Conservation (phyloP, 2,113 vertebrate genomes). For the Passer montanus region DNA sequence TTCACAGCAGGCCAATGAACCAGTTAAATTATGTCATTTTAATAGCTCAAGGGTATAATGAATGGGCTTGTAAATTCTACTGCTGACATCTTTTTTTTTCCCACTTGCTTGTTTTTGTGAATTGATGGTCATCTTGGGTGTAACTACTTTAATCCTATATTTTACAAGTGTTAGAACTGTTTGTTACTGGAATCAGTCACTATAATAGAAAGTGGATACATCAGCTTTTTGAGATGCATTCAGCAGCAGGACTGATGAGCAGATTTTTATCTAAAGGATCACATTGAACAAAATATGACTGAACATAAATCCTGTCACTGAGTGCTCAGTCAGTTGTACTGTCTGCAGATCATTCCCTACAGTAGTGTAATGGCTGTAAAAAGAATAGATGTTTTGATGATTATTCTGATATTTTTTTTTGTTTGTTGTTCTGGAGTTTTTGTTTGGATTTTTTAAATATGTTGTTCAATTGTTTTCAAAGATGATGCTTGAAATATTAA, state of each 20-base stretch:
- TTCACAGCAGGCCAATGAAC: neutral
- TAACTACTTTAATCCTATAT: conserved; percentile 49
- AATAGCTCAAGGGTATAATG: conserved; percentile 18
- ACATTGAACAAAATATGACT: conserved; percentile 59
- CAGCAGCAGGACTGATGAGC: conserved; percentile 76
- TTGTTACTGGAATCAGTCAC: conserved; percentile 45
- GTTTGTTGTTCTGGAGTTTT: neutral
- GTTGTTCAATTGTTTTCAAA: neutral
- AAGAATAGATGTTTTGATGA: neutral
- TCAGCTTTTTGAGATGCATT: conserved; percentile 78
- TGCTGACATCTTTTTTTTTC: conserved; percentile 23
- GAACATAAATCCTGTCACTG: conserved; percentile 79
- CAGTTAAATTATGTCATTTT: conserved; percentile 18
- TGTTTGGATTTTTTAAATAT: neutral
- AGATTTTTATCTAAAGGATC: conserved; percentile 83
- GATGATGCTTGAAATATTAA: neutral
- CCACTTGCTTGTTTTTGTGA: conserved; percentile 47
- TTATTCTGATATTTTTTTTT: neutral
- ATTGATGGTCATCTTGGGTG: conserved; percentile 43
- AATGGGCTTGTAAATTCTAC: conserved; percentile 38
- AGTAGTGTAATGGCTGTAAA: neutral
- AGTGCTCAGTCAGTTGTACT: conserved; percentile 80
- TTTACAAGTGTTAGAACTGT: conserved; percentile 6
- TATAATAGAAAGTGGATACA: conserved; percentile 66
- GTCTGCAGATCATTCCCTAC: conserved; percentile 23